phyloP scores from a whole-genome alignment of 2,797 vertebrate genomes.

The Pseudochromis fuscus region DNA sequence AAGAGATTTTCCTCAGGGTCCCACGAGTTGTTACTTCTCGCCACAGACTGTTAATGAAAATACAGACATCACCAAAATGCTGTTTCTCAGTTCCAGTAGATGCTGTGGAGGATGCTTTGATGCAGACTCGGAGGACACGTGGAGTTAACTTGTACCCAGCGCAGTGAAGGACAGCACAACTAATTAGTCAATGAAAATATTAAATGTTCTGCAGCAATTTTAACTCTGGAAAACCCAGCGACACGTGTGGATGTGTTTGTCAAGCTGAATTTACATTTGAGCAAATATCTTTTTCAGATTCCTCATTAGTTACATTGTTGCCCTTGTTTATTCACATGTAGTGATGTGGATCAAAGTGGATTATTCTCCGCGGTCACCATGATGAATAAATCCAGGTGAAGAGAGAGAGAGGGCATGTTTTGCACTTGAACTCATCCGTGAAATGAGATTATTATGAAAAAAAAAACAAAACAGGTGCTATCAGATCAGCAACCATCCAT shows the following conservation, averaged over 20 bases:
- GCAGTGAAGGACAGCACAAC: constrained; percentile 44
- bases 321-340: too few relatives aligned
- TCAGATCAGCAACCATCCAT: constrained; percentile 49
- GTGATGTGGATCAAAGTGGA: not conserved
- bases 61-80: constrained; percentile 17
- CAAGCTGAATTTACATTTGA: constrained; percentile 25
- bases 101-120: constrained; percentile 14
- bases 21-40: constrained; percentile 40
- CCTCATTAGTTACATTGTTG: too few relatives aligned
- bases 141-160: constrained; percentile 21
- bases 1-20: constrained; percentile 24
- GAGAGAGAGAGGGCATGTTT: not conserved
- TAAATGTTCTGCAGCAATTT: constrained; percentile 40
- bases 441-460: constrained; percentile 44
- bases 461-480: constrained; percentile 30
- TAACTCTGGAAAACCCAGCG: not conserved
- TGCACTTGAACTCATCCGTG: constrained; percentile 34
- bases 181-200: constrained; percentile 38
- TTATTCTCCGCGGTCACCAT: constrained; percentile 6
- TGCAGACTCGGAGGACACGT: constrained; percentile 16
- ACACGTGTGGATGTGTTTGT: constrained; percentile 18
- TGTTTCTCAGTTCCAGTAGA: not conserved
- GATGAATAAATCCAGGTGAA: constrained; percentile 5
- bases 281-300: too few relatives aligned
- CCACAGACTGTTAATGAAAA: constrained; percentile 57